Percentiles rank a stretch among this genome's conserved stretches.
phyloP scores from a whole-genome alignment of 2,888 invertebrate genomes.

The Antitype chi region DNA sequence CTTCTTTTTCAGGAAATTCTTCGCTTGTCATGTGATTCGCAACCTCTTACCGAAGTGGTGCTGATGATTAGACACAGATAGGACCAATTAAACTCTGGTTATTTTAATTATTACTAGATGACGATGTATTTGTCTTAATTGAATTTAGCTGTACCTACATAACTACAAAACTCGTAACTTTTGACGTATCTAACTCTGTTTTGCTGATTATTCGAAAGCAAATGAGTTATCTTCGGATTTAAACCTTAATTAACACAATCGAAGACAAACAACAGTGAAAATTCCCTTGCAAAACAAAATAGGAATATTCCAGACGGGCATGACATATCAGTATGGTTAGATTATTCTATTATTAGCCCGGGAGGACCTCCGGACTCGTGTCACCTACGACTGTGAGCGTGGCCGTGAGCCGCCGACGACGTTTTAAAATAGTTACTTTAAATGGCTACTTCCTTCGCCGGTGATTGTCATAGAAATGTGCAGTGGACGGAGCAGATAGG shows the following conservation, averaged over 20 bases:
- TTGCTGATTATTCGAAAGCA: not conserved
- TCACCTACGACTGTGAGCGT: slow-evolving; percentile 65
- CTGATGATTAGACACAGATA: slow-evolving; percentile 24
- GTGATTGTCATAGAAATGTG: slow-evolving; percentile 59
- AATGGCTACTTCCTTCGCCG: slow-evolving; percentile 78
- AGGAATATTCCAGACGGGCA: slow-evolving; percentile 49
- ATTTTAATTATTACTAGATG: not conserved
- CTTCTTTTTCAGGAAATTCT: slow-evolving; percentile 57
- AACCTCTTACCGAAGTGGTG: not conserved
- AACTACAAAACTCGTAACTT: too few relatives aligned
- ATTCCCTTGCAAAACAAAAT: slow-evolving; percentile 5
- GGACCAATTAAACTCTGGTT: slow-evolving; percentile 13
- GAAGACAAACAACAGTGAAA: not conserved
- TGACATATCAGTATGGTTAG: slow-evolving; percentile 41
- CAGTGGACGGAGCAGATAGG: slow-evolving; percentile 9
- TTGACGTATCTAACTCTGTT: too few relatives aligned
- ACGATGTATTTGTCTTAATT: not conserved
- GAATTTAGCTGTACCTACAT: not conserved
- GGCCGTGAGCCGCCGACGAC: slow-evolving; percentile 70
- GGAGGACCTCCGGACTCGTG: slow-evolving; percentile 63
- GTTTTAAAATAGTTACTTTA: slow-evolving; percentile 81
- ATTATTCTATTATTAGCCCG: slow-evolving; percentile 66
- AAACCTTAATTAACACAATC: not conserved
- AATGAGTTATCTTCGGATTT: not conserved
- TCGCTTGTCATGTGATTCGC: slow-evolving; percentile 33